A percentile compares a stretch with the other conserved stretches of the same genome.
Conservation (phyloP, 1,140 invertebrate genomes). For the Dreissena rostriformis region DNA sequence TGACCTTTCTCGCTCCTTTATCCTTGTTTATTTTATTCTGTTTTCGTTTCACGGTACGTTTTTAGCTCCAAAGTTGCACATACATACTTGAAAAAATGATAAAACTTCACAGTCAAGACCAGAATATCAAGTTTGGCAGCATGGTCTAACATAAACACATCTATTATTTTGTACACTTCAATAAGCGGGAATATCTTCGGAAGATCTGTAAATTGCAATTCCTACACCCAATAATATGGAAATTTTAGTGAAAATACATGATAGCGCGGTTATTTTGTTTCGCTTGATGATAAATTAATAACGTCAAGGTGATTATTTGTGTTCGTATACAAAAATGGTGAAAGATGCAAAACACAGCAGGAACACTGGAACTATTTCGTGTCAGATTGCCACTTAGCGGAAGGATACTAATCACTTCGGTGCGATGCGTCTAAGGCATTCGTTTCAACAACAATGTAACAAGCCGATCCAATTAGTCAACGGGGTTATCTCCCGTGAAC, state of each 20-base stretch:
- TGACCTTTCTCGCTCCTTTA: background rate
- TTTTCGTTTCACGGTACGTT: no score
- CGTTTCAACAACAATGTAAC: constrained; percentile 71
- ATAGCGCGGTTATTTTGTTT: constrained; percentile 14
- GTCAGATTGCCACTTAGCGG: constrained; percentile 73
- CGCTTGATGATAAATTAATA: constrained; percentile 9
- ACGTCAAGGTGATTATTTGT: constrained; percentile 19
- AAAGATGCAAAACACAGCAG: no score
- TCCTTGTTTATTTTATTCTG: background rate
- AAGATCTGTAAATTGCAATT: constrained; percentile 70
- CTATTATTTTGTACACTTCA: constrained; percentile 79
- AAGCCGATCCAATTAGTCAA: constrained; percentile 77
- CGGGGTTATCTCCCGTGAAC: no score
- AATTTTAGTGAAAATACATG: constrained; percentile 36
- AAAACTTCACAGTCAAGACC: no score
- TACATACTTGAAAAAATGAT: no score
- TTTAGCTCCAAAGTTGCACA: no score
- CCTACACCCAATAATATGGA: constrained; percentile 67
- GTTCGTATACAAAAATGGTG: constrained; percentile 39
- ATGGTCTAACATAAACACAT: constrained; percentile 78
- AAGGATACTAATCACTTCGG: constrained; percentile 69
- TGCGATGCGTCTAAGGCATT: constrained; percentile 77
- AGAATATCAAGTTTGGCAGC: constrained; percentile 69
- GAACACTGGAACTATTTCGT: constrained; percentile 72
- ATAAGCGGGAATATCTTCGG: constrained; percentile 78